Conservation (phyloP, 2,797 vertebrate species). For the Acanthiza pusilla region DNA sequence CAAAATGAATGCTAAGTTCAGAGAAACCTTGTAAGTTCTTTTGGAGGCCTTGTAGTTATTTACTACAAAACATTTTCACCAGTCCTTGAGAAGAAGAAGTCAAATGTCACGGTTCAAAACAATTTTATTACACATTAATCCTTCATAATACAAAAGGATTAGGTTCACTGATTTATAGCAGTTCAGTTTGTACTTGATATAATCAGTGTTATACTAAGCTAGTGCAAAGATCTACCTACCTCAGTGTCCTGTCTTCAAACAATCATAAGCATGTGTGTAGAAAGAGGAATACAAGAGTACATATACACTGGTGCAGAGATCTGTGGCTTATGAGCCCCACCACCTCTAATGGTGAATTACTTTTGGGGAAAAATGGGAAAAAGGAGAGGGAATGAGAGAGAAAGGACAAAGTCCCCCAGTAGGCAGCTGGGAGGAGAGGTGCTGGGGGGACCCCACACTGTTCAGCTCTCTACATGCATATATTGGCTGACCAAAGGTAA, state of each 20-base stretch:
- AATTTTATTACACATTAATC: background rate
- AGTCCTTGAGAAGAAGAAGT: background rate
- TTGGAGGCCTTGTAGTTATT: background rate
- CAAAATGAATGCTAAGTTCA: background rate
- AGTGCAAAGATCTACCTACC: background rate
- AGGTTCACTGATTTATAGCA: background rate
- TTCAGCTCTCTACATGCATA: background rate
- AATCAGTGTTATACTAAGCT: background rate
- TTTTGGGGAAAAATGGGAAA: background rate
- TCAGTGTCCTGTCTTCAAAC: background rate
- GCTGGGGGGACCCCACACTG: fast-evolving
- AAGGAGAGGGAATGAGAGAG: background rate
- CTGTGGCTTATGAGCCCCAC: background rate
- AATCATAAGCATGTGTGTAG: background rate
- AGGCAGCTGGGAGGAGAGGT: background rate
- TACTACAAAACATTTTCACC: background rate
- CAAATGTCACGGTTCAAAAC: background rate
- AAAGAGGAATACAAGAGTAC: background rate
- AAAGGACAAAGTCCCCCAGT: background rate
- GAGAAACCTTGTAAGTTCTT: background rate
- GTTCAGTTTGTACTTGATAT: background rate
- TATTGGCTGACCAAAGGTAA: background rate
- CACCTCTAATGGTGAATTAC: background rate
- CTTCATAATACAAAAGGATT: background rate
- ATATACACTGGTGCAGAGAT: background rate